Evolutionary conservation across 2,113 vertebrate species (phyloP).

Genomic region (Tetraodon nigroviridis): DNA sequence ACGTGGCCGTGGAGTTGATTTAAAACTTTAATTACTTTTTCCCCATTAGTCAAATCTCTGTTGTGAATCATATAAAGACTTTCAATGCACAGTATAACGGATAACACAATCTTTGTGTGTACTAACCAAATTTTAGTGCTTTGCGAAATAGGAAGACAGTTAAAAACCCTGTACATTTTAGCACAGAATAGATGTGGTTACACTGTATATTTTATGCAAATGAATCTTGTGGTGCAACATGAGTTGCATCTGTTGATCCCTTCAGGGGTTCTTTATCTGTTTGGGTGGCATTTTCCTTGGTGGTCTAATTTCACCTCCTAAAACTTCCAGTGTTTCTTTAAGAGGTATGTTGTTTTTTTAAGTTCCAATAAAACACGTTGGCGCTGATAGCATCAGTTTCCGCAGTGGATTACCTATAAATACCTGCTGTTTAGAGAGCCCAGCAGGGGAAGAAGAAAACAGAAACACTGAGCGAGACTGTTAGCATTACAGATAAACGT

Average conservation of each 20-base stretch:
- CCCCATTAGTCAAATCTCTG: slow-evolving; percentile 19
- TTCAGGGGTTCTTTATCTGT: slow-evolving; percentile 43
- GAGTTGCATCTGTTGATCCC: slow-evolving; percentile 21
- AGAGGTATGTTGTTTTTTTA: slow-evolving; percentile 2
- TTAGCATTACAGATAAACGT: neutral
- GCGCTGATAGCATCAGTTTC: slow-evolving; percentile 18
- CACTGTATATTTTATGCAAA: too few relatives aligned
- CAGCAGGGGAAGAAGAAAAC: slow-evolving; percentile 4
- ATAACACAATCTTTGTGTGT: neutral
- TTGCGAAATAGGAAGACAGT: neutral
- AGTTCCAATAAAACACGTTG: slow-evolving; percentile 30
- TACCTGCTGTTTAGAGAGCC: neutral
- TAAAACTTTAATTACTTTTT: slow-evolving; percentile 28
- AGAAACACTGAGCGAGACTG: neutral
- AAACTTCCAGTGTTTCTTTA: slow-evolving; percentile 21
- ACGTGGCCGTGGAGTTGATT: slow-evolving; percentile 24
- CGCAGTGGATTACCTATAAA: neutral
- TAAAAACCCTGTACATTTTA: neutral
- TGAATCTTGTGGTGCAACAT: neutral
- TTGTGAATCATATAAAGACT: slow-evolving; percentile 14
- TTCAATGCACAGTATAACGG: too few relatives aligned
- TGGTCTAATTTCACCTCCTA: slow-evolving; percentile 38
- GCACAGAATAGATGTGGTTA: neutral
- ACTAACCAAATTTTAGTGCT: slow-evolving; percentile 7
- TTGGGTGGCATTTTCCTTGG: slow-evolving; percentile 55